phyloP scores from a whole-genome alignment of 37 sponge, comb jelly and placozoan species.

The Tethya wilhelma region DNA sequence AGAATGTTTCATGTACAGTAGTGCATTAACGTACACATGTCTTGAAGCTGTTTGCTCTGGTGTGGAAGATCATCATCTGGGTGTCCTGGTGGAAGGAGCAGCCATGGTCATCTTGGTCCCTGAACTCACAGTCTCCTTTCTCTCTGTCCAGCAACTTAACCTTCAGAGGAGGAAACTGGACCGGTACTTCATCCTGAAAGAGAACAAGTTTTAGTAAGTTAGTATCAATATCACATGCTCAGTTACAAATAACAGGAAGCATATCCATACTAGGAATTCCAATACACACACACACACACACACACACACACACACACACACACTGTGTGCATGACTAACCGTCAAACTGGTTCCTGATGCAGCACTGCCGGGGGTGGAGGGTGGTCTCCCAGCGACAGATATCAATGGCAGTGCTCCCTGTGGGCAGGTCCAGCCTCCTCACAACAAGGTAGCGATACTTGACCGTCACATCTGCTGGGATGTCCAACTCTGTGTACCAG shows the following conservation, averaged over 20 bases:
- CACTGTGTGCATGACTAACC: no score
- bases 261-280: neutral
- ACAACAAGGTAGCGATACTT: conserved; percentile 24
- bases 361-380: neutral
- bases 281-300: no score
- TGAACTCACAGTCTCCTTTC: conserved; percentile 9
- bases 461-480: neutral
- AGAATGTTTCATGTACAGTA: no score
- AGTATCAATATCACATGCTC: no score
- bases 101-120: neutral
- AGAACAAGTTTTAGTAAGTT: no score
- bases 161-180: neutral
- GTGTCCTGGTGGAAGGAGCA: neutral
- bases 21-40: no score
- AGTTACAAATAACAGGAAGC: neutral
- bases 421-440: neutral
- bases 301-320: neutral
- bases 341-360: no score
- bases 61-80: neutral
- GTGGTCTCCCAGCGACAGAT: conserved; percentile 13
- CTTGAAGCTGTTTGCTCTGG: neutral
- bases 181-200: no score
- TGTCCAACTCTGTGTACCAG: neutral
- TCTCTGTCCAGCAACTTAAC: conserved; percentile 12
- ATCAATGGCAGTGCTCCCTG: neutral